Conservation (phyloP, 30 jellyfish, hydroid and myxozoan genomes). For the Chironex yamaguchii region DNA sequence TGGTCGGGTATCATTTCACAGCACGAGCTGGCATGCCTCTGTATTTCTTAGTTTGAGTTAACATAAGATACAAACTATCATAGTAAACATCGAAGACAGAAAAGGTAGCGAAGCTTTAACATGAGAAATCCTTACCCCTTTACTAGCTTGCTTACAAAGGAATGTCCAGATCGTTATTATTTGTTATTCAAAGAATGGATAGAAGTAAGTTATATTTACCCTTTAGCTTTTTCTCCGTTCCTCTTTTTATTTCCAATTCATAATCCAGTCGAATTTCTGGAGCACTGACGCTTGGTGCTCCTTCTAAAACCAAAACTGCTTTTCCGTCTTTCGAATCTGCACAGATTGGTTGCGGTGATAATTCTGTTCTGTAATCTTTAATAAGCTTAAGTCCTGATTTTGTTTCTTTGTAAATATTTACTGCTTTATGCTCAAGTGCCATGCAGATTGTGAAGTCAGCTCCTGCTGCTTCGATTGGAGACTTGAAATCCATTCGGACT, state of each 20-base stretch:
- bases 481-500: not conserved
- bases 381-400: not conserved
- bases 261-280: not conserved
- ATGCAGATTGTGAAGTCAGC: not conserved
- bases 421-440: not conserved
- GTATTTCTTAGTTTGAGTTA: no score
- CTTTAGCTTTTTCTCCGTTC: not conserved
- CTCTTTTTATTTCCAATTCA: not conserved
- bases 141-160: no score
- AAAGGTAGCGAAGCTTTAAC: no score
- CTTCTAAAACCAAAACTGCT: not conserved
- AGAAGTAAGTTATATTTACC: not conserved
- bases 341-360: not conserved
- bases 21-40: not conserved
- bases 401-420: not conserved
- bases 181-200: no score
- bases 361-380: not conserved
- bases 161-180: no score
- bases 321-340: not conserved
- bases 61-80: not conserved
- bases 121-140: no score
- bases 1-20: no score
- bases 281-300: not conserved
- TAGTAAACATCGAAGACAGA: no score
- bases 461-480: not conserved